Conservation (phyloP, 2,113 vertebrate genomes). For the Myotis davidii region DNA sequence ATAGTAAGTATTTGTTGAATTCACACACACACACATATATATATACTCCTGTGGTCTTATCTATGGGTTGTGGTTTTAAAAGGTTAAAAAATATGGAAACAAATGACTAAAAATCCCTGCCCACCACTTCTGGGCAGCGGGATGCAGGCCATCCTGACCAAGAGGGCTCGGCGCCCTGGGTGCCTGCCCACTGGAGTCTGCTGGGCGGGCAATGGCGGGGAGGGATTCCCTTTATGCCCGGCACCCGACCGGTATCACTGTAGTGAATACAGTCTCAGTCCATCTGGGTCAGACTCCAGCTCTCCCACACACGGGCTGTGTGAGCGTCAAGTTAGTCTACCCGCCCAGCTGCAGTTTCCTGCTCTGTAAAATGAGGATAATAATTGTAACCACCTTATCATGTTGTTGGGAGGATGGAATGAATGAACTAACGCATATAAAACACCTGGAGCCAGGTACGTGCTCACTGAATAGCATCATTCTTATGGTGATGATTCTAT, state of each 20-base stretch:
- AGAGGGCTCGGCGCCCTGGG: accelerated
- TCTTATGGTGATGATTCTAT: accelerated
- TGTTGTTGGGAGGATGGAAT: background rate
- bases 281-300: background rate
- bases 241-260: no score
- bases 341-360: no score
- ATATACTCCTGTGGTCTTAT: background rate
- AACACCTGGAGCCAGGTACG: background rate
- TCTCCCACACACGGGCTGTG: accelerated
- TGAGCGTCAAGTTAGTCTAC: accelerated
- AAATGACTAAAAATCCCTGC: background rate
- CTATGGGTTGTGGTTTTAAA: background rate
- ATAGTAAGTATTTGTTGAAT: background rate
- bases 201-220: accelerated
- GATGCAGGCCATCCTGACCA: background rate
- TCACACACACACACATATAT: background rate
- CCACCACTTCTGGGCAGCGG: background rate
- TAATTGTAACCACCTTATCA: accelerated
- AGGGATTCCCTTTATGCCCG: background rate
- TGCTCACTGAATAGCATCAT: background rate
- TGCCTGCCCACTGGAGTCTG: background rate
- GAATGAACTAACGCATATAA: accelerated
- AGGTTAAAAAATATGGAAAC: background rate
- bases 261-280: background rate
- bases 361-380: no score